phyloP scores from a whole-genome alignment of 1,140 invertebrate genomes.

The Micrasema minimum region DNA sequence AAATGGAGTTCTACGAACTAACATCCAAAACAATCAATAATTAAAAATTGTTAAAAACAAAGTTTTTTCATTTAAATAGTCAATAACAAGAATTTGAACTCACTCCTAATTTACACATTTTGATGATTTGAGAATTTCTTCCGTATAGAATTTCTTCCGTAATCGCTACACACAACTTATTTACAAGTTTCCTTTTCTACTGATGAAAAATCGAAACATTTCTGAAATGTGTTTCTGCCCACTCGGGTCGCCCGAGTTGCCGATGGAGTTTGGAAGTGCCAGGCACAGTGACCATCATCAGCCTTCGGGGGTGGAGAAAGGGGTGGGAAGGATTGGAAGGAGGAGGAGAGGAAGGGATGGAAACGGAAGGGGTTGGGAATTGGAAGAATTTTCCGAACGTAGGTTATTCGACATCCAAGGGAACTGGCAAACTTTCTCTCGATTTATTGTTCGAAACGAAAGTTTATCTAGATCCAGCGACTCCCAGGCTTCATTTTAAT shows the following conservation, averaged over 20 bases:
- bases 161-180: too few relatives aligned
- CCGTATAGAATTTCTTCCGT: too few relatives aligned
- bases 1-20: too few relatives aligned
- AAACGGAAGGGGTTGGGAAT: constrained; percentile 11
- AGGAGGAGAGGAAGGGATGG: background rate
- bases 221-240: constrained; percentile 5
- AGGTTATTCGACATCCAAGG: constrained; percentile 7
- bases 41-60: too few relatives aligned
- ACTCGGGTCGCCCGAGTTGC: constrained; percentile 1
- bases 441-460: constrained; percentile 51
- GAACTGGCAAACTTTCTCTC: constrained; percentile 48
- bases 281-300: constrained; percentile 15
- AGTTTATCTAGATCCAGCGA: constrained; percentile 47
- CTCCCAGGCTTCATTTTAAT: constrained; percentile 49
- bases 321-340: background rate
- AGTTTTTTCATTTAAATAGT: too few relatives aligned
- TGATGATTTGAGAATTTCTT: too few relatives aligned
- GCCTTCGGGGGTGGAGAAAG: background rate
- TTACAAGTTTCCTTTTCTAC: constrained; percentile 14
- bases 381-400: constrained; percentile 9
- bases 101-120: too few relatives aligned
- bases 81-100: too few relatives aligned
- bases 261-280: constrained; percentile 24
- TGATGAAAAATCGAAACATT: constrained; percentile 6
- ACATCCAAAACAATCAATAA: too few relatives aligned